Evolutionary conservation across 2,113 vertebrate genomes (phyloP), one percentile per base, ranked within the genome.

Genomic region (Microtus montanus): DNA sequence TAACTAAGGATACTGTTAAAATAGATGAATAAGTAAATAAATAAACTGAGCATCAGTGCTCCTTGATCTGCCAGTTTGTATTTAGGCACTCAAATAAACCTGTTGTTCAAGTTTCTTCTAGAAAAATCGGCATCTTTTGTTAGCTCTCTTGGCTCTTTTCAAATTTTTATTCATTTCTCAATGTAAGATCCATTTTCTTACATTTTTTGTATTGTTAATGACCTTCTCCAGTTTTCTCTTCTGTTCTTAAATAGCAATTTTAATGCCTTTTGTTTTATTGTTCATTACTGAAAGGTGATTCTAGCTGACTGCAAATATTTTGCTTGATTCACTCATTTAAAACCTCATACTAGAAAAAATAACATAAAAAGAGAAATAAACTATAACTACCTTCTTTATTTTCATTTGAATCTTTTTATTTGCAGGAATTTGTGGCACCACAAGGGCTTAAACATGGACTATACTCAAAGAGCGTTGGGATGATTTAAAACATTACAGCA

Each of bases 211-310:
- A 1, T 70, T 35, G 28, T 77, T 68, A 84, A 78, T 83, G 91
- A 78, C 78, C 91, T 94, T 47, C 44, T 47, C 68, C 87, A 33
- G 38, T 83, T 96, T 95, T 89, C 86, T 7, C 68, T 70, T 17
- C 63, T 94, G 75, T 97, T 95, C 84, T 93, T 75, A 93, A 96
- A 92, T 89, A 92, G 78, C 61, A 79, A 38, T 90, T 94, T 96
- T 89, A 94, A 96, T 70, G 61, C 64, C 47, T 90, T 89, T 49
- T 96, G 63, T 83, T 94, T 95, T 75, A 63, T 47, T 71, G 26
- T 89, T 94, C 75, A 94, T 96, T 96, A 75, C 90, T 87, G 22
- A 79, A 89, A 35, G 26, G 77, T 68, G 41, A 87, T 93, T 94
- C 84, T 0, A 0, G 70, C 92, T 94, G 33, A 84, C 87, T 91